Percentiles rank a stretch among this genome's conserved stretches.
phyloP scores from a whole-genome alignment of 2,113 vertebrate species.

The Scartelaos histophorus region DNA sequence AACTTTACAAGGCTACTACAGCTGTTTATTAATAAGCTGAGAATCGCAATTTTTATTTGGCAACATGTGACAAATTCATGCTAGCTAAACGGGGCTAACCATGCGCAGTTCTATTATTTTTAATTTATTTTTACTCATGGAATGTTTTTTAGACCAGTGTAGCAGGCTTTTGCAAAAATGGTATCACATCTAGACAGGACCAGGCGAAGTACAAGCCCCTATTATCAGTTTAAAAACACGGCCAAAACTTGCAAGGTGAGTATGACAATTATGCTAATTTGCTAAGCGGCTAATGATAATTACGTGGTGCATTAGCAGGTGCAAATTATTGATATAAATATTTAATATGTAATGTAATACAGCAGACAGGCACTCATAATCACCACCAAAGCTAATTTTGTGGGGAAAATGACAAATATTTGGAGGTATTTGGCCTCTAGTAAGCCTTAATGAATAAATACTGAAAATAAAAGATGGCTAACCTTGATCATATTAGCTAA shows the following conservation, averaged over 20 bases:
- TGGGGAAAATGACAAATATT: conserved; percentile 1
- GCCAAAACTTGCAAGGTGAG: conserved; percentile 6
- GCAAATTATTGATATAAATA: conserved; percentile 8
- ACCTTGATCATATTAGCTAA: no score
- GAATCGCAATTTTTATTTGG: background rate
- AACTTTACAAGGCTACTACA: background rate
- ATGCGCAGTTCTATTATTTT: background rate
- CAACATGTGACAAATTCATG: background rate
- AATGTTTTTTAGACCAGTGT: background rate
- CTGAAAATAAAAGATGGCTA: no score
- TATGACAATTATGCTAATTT: conserved; percentile 1
- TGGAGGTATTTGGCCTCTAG: background rate
- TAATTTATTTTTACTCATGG: background rate
- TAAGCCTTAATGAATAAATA: background rate
- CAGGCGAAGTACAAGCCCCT: background rate
- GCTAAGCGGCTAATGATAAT: background rate
- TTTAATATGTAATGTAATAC: background rate
- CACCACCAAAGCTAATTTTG: background rate
- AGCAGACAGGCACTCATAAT: background rate
- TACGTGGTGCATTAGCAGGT: background rate
- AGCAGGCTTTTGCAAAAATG: background rate
- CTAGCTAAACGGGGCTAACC: background rate
- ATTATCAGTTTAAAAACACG: background rate
- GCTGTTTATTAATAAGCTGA: background rate
- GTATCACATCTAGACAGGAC: background rate